Conservation (phyloP, 2,113 vertebrate genomes). For the Cariama cristata region DNA sequence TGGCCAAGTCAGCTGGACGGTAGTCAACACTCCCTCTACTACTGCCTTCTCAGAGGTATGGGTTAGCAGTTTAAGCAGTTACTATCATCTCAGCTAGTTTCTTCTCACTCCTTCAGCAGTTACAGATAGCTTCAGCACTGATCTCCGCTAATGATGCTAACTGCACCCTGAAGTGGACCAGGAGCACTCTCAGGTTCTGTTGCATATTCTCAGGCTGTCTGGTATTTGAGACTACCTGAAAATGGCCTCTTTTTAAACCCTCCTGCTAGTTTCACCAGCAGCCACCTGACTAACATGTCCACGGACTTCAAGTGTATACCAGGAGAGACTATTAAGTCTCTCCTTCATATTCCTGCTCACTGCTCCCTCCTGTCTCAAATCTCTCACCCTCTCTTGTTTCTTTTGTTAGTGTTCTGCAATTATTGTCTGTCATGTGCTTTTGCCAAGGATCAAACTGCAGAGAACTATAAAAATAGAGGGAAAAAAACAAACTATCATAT, state of each 20-base stretch:
- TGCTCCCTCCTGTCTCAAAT: background rate
- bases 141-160: background rate
- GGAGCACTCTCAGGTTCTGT: background rate
- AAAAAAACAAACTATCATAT: conserved; percentile 49
- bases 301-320: background rate
- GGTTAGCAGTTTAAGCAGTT: background rate
- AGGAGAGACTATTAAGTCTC: background rate
- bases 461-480: conserved; percentile 69
- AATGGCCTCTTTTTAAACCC: background rate
- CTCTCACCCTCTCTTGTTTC: background rate
- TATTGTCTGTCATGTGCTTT: conserved; percentile 37
- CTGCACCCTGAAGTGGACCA: background rate
- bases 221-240: background rate
- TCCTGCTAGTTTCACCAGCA: background rate
- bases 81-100: background rate
- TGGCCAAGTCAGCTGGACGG: background rate
- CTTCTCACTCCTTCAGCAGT: background rate
- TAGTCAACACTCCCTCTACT: background rate
- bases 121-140: background rate
- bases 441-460: conserved; percentile 38
- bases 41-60: background rate
- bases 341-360: background rate
- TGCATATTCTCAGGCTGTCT: background rate
- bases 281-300: background rate
- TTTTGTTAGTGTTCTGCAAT: conserved; percentile 19